These are phyloP conservation scores for Clanis bilineata DNA, from an alignment of 2,888 invertebrate species.

Conservation along the genomic window DNA sequence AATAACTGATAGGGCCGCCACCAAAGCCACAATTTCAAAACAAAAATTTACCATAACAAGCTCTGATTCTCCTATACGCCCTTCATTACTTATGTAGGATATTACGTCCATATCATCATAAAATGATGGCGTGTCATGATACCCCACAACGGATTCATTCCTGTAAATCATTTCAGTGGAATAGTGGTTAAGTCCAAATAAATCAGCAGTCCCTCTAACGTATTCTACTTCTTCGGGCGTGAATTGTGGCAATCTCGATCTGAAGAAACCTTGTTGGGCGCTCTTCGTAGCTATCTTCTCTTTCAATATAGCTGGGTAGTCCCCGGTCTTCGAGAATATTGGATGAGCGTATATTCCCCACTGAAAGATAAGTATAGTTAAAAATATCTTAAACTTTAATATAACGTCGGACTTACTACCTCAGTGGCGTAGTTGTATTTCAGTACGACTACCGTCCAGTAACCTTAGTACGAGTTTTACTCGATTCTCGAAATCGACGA, in stretches of 20 bases:
- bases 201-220: conserved; percentile 52
- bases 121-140: conserved; percentile 33
- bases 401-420: too few relatives aligned
- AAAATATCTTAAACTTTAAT: too few relatives aligned
- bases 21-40: neutral
- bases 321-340: conserved; percentile 66
- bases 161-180: conserved; percentile 59
- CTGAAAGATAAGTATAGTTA: conserved; percentile 38
- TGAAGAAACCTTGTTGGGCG: conserved; percentile 41
- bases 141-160: conserved; percentile 32
- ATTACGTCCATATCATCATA: conserved; percentile 31
- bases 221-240: conserved; percentile 45
- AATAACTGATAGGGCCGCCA: too few relatives aligned
- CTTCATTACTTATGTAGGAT: conserved; percentile 26
- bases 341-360: conserved; percentile 68
- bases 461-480: too few relatives aligned
- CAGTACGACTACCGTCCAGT: too few relatives aligned
- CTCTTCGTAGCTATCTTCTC: conserved; percentile 59
- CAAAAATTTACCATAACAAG: conserved; percentile 18
- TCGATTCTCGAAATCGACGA: too few relatives aligned
- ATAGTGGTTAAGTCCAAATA: conserved; percentile 85
- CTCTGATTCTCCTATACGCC: conserved; percentile 42
- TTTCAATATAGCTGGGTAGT: conserved; percentile 70
- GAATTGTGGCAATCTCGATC: conserved; percentile 47
- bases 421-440: too few relatives aligned